phyloP scores from a whole-genome alignment of 1,140 invertebrate species.

The Hycleus cichorii region DNA sequence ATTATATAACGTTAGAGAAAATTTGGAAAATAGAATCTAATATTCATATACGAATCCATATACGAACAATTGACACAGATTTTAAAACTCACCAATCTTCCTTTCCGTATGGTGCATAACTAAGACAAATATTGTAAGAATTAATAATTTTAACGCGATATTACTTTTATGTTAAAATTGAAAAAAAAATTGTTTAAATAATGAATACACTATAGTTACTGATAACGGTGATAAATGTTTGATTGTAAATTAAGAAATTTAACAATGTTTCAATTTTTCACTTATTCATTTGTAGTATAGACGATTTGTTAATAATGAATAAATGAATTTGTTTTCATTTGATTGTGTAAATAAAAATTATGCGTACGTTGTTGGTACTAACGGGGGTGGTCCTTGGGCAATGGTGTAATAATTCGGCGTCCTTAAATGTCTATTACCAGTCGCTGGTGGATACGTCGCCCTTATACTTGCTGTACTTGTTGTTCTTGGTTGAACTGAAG shows the following conservation, averaged over 20 bases:
- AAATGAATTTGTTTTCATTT: not conserved
- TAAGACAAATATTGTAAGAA: constrained; percentile 36
- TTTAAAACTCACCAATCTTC: constrained; percentile 51
- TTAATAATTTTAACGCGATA: no score
- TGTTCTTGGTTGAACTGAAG: constrained; percentile 27
- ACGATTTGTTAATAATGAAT: not conserved
- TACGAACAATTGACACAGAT: constrained; percentile 5
- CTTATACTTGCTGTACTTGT: constrained; percentile 25
- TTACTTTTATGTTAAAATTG: no score
- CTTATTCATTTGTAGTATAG: not conserved
- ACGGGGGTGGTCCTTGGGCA: constrained; percentile 48
- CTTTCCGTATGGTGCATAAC: constrained; percentile 54
- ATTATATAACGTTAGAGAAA: no score
- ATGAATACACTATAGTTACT: no score
- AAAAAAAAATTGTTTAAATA: no score
- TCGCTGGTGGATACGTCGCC: constrained; percentile 42
- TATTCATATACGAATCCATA: constrained; percentile 2
- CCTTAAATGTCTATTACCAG: constrained; percentile 36
- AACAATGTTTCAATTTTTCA: no score
- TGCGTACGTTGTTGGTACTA: constrained; percentile 44
- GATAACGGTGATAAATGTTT: no score
- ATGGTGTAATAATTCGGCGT: constrained; percentile 29
- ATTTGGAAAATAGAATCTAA: no score
- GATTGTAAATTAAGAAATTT: no score
- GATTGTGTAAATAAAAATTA: constrained; percentile 21